These are phyloP conservation scores for Trichonephila inaurata DNA, from an alignment of 1,140 invertebrate genomes.

Conservation along the genomic window DNA sequence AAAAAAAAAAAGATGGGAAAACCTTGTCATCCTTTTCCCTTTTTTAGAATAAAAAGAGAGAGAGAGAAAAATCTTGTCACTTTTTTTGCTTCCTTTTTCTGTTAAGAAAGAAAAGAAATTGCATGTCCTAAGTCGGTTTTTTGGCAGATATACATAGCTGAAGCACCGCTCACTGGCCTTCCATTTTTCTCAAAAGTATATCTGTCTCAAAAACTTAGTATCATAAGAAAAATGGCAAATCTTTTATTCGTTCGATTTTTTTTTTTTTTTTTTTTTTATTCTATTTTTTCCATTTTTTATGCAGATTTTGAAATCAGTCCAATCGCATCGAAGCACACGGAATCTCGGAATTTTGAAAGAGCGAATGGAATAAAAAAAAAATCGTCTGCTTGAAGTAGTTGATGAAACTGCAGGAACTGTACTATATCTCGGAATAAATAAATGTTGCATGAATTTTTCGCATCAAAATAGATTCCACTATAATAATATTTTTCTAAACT, in stretches of 20 bases:
- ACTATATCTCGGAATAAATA: slow-evolving; percentile 14
- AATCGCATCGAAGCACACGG: slow-evolving; percentile 6
- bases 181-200: slow-evolving; percentile 30
- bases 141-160: slow-evolving; percentile 15
- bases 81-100: background rate
- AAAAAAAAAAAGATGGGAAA: slow-evolving; percentile 30
- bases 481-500: slow-evolving; percentile 39
- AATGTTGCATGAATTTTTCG: slow-evolving; percentile 35
- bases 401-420: slow-evolving; percentile 22
- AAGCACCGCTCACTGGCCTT: background rate
- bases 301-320: background rate
- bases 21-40: slow-evolving; percentile 37
- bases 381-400: slow-evolving; percentile 12
- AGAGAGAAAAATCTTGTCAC: slow-evolving; percentile 11
- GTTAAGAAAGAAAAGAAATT: slow-evolving; percentile 30
- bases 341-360: background rate
- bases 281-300: background rate
- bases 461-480: background rate
- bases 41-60: background rate
- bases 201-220: slow-evolving; percentile 21
- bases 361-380: background rate
- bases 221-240: slow-evolving; percentile 7
- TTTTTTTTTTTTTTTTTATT: background rate
- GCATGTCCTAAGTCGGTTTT: slow-evolving; percentile 30
- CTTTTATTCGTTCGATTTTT: background rate